These are phyloP conservation scores for Frankliniella fusca DNA, from an alignment of 2,888 invertebrate species.

Conservation along the genomic window DNA sequence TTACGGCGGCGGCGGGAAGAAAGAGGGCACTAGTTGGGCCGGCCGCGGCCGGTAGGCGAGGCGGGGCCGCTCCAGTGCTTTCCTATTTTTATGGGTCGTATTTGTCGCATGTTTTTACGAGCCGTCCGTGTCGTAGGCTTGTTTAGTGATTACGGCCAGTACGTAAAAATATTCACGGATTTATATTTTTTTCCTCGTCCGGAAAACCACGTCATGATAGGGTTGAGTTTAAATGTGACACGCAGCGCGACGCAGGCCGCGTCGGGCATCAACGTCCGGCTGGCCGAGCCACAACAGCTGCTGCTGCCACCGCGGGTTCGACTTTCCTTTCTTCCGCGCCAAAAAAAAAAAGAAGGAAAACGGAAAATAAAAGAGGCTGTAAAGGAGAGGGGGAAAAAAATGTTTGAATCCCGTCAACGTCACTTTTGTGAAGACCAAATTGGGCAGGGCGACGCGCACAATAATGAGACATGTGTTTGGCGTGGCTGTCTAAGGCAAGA, in stretches of 20 bases:
- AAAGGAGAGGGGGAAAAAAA: neutral
- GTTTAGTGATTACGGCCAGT: neutral
- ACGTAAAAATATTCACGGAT: no score
- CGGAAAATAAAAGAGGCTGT: neutral
- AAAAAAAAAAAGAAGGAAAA: constrained; percentile 1
- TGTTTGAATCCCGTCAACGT: neutral
- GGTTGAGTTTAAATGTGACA: no score
- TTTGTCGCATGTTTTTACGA: neutral
- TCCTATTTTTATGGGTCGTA: neutral
- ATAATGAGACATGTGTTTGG: neutral
- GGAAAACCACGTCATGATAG: no score
- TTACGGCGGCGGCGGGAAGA: no score
- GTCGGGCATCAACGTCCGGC: no score
- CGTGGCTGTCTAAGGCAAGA: neutral
- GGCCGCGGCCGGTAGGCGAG: no score
- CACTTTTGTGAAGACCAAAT: neutral
- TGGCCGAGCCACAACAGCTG: neutral
- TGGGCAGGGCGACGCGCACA: neutral
- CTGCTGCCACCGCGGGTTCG: neutral
- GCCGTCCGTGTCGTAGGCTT: neutral
- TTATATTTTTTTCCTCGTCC: no score
- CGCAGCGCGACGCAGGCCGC: no score
- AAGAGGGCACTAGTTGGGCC: no score
- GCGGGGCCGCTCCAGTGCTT: neutral
- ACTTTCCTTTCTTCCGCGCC: neutral